phyloP scores from a whole-genome alignment of 2,888 invertebrate genomes.

The Dryadula phaetusa region DNA sequence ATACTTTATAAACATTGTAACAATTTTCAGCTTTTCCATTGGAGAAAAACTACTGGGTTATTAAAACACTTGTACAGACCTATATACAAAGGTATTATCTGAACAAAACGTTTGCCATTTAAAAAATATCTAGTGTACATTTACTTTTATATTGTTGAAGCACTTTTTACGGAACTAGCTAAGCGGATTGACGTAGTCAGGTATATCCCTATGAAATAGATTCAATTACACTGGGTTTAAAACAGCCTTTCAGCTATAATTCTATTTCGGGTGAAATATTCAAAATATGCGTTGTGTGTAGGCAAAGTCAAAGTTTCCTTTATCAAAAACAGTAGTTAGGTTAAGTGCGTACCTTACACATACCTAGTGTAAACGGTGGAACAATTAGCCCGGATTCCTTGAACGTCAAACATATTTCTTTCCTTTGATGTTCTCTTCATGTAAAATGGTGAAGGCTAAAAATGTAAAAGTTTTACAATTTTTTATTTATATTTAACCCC shows the following conservation, averaged over 20 bases:
- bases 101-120: background rate
- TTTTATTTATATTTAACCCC: background rate
- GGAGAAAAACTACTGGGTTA: background rate
- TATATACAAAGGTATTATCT: background rate
- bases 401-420: slow-evolving; percentile 33
- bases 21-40: background rate
- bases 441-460: background rate
- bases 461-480: background rate
- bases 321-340: slow-evolving; percentile 38
- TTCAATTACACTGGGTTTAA: background rate
- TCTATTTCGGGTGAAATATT: slow-evolving; percentile 21
- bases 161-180: background rate
- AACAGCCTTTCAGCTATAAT: background rate
- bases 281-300: slow-evolving; percentile 29
- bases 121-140: background rate
- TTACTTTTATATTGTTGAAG: background rate
- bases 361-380: slow-evolving; percentile 40
- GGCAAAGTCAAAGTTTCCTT: slow-evolving; percentile 34
- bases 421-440: slow-evolving; percentile 31
- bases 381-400: slow-evolving; percentile 41
- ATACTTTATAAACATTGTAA: background rate
- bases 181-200: background rate
- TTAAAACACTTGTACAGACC: background rate
- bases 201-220: slow-evolving; percentile 7
- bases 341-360: slow-evolving; percentile 32